phyloP scores from a whole-genome alignment of 2,113 vertebrate species.

The Nesogale talazaci region DNA sequence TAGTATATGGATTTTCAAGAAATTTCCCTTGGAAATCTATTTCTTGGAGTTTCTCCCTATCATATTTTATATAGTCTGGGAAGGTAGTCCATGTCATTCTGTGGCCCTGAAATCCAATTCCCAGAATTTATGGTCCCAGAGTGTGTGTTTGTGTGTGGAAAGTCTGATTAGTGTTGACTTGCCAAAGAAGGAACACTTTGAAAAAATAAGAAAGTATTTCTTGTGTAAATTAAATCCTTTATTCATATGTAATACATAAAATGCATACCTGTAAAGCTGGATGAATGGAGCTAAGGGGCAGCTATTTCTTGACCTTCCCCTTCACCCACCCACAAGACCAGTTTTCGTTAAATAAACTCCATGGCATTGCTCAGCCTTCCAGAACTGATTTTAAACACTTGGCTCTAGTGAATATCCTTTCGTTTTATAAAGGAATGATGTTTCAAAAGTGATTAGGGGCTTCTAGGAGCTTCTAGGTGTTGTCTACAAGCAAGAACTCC shows the following conservation, averaged over 20 bases:
- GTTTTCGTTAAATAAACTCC: neutral
- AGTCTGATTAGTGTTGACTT: neutral
- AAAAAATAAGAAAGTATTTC: too few relatives aligned
- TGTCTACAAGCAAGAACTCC: neutral
- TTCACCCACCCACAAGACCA: neutral
- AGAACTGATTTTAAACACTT: neutral
- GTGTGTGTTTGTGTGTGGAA: neutral
- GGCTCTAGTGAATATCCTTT: neutral
- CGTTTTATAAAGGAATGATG: neutral
- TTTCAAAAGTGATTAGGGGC: neutral
- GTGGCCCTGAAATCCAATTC: neutral
- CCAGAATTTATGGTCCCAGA: neutral
- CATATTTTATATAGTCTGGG: neutral
- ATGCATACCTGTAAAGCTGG: neutral
- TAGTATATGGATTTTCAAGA: neutral
- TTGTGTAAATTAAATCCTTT: neutral
- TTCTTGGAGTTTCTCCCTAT: neutral
- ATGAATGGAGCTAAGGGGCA: neutral
- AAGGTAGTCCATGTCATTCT: slow-evolving; percentile 11
- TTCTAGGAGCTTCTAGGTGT: neutral
- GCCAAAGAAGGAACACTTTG: neutral
- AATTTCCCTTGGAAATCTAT: neutral
- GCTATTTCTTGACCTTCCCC: neutral
- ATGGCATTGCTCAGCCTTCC: neutral
- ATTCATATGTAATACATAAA: neutral